Base-by-base conservation (phyloP, 2,888 invertebrate species). In the Agrochola macilenta region DNA sequence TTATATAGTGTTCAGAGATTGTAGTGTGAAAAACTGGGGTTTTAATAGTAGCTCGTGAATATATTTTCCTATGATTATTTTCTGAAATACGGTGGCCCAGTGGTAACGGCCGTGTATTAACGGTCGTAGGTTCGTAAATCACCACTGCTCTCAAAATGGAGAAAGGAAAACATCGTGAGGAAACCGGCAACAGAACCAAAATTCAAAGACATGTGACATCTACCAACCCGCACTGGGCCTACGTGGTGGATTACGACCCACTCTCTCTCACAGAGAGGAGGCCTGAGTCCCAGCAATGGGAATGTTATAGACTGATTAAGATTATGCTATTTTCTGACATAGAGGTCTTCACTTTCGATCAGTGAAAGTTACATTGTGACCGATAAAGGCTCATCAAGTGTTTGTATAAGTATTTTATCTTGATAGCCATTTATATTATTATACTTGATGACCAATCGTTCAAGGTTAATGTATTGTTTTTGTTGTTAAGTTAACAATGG, bases 1-100 rank as follows among this genome's bases (percentile, higher is more conserved):
- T n/a, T 64, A 70, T 64, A 64, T 69, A 71, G 76, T 63, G 23
- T 63, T 70, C 70, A 49, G 58, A 69, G 58, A 43, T 57, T 63
- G 61, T 80, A 20, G n/a, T 78, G 54, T 23, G 5, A 30, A 14
- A 57, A 49, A 60, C 39, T 39, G 9, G 12, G n/a, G 35, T 69
- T 70, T 26, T 66, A 58, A 30, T 66, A 26, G 61, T 26, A 52
- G 39, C 17, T 69, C 65, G 54, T 69, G 14, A 46, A 46, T 60
- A 35, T 57, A 46, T 61, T 49, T 66, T 20, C 8, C 1, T 35
- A 14, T 20, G 2, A 26, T 20, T 46, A 26, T 61, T 52, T 76
- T 17, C 9, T 49, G 14, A 49, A 46, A 57, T 57, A 23, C 9
- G 23, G 1, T 54, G 9, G 54, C 23, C 11, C 3, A 54, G 23